A percentile compares a stretch with the other conserved stretches of the same genome.
These are phyloP conservation scores for Monochamus saltuarius DNA, from an alignment of 1,140 invertebrate species.

Conservation along the genomic window DNA sequence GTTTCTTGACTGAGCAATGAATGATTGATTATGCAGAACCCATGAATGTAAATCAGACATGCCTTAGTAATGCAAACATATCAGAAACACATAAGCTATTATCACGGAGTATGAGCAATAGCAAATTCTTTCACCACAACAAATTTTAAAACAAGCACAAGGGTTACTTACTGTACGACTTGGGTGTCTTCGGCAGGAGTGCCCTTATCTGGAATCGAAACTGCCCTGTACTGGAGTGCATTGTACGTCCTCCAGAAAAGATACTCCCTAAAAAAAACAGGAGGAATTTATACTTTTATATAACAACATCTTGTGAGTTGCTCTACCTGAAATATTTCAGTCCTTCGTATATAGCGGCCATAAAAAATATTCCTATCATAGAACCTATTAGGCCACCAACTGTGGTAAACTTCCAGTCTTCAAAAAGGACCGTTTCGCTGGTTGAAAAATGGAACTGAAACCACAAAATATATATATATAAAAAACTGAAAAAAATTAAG, in stretches of 20 bases:
- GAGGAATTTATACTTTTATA: no score
- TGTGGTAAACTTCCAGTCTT: slow-evolving; percentile 72
- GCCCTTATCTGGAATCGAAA: slow-evolving; percentile 71
- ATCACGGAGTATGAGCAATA: no score
- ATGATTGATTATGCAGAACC: not conserved
- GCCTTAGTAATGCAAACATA: no score
- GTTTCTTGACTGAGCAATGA: not conserved
- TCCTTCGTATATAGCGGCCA: slow-evolving; percentile 86
- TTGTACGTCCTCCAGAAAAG: slow-evolving; percentile 82
- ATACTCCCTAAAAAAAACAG: slow-evolving; percentile 62
- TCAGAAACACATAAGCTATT: no score
- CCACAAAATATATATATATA: slow-evolving; percentile 10
- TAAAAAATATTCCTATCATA: slow-evolving; percentile 81
- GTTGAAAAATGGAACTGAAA: slow-evolving; percentile 82
- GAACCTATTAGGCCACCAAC: slow-evolving; percentile 77
- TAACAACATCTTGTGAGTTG: no score
- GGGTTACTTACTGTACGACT: slow-evolving; percentile 68
- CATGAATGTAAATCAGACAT: no score
- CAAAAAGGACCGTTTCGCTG: slow-evolving; percentile 74
- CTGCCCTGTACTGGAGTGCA: slow-evolving; percentile 66
- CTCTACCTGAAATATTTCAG: slow-evolving; percentile 79
- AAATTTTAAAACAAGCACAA: no score
- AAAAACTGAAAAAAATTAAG: no score
- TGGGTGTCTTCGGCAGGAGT: slow-evolving; percentile 65
- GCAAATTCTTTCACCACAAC: no score